These are phyloP conservation scores for Battus philenor DNA, from an alignment of 1,140 invertebrate species.

Conservation along the genomic window DNA sequence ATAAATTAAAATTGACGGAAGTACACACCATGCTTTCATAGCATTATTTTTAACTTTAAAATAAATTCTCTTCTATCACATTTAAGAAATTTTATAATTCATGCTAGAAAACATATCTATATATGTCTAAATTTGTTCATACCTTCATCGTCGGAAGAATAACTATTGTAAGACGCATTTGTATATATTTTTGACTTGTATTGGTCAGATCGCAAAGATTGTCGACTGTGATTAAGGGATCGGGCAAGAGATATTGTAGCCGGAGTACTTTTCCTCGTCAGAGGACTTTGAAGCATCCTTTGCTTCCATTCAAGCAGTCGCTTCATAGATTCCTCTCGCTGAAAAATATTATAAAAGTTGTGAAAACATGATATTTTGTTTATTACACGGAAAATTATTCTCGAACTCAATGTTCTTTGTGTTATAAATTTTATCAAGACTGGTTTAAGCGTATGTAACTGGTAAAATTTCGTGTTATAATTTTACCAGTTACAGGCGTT, in stretches of 20 bases:
- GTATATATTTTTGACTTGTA: slow-evolving; percentile 58
- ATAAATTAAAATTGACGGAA: not conserved
- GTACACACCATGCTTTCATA: slow-evolving; percentile 7
- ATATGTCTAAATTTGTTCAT: slow-evolving; percentile 31
- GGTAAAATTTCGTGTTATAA: no score
- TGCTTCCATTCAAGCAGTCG: slow-evolving; percentile 94
- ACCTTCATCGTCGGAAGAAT: slow-evolving; percentile 93
- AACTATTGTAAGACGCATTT: slow-evolving; percentile 84
- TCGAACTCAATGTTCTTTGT: no score
- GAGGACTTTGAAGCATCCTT: slow-evolving; percentile 91
- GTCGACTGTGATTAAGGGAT: slow-evolving; percentile 68
- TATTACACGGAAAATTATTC: no score
- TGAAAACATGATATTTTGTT: no score
- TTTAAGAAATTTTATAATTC: slow-evolving; percentile 17
- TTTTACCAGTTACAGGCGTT: no score
- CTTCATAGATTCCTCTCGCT: slow-evolving; percentile 94
- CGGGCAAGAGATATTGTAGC: slow-evolving; percentile 72
- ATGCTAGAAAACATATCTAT: slow-evolving; percentile 25
- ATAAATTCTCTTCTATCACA: not conserved
- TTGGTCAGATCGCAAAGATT: slow-evolving; percentile 71
- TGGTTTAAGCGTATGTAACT: no score
- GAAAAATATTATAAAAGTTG: slow-evolving; percentile 27
- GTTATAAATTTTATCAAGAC: no score
- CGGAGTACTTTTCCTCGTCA: slow-evolving; percentile 86
- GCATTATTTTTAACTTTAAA: slow-evolving; percentile 3